Percentiles rank a stretch among this genome's conserved stretches.
phyloP scores from a whole-genome alignment of 2,113 vertebrate genomes.

The Laticauda colubrina region DNA sequence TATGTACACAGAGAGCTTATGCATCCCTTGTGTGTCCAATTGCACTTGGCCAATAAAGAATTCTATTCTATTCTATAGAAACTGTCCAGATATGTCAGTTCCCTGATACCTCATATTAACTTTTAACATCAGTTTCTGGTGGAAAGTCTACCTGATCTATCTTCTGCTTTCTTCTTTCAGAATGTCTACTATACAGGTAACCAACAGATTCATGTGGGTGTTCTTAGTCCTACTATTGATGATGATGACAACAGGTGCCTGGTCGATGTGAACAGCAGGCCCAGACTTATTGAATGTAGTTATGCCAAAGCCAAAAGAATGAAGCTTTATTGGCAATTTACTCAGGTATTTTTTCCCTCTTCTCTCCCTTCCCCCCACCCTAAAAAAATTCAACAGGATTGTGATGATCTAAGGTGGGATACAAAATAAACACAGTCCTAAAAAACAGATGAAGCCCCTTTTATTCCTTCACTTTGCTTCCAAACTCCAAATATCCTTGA shows the following conservation, averaged over 20 bases:
- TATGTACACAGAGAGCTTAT: no score
- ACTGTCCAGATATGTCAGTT: not conserved
- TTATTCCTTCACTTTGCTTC: no score
- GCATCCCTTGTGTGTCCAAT: no score
- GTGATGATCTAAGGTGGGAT: no score
- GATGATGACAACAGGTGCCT: constrained; percentile 98
- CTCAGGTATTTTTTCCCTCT: constrained; percentile 79
- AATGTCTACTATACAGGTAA: constrained; percentile 94
- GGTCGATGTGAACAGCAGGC: constrained; percentile 93
- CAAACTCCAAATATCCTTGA: no score
- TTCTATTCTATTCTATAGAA: not conserved
- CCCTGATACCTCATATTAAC: not conserved
- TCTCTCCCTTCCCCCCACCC: not conserved
- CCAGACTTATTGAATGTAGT: constrained; percentile 93
- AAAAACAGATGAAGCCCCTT: no score
- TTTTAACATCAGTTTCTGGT: constrained; percentile 29
- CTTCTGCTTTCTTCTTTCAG: constrained; percentile 75
- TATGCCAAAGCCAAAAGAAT: constrained; percentile 94
- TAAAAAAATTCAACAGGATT: not conserved
- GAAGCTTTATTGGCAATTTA: constrained; percentile 97
- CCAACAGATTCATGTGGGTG: constrained; percentile 88
- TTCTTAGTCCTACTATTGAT: constrained; percentile 91
- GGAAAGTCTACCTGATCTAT: constrained; percentile 36
- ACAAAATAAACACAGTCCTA: no score
- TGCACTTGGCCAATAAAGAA: no score